Conservation (phyloP, 2,888 invertebrate species). For the Cryptosula pallasiana region DNA sequence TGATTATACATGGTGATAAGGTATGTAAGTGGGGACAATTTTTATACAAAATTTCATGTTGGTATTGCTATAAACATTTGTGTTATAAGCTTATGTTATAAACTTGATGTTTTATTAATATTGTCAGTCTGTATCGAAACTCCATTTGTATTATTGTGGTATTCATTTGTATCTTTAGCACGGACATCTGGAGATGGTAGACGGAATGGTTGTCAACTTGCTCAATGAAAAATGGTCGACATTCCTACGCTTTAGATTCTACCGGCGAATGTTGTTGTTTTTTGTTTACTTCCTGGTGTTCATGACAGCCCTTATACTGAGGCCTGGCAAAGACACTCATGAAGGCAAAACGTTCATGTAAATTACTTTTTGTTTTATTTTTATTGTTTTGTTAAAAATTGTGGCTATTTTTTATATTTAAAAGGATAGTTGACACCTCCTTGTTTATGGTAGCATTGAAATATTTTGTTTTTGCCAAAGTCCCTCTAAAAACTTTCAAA, state of each 20-base stretch:
- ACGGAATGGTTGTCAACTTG: constrained; percentile 87
- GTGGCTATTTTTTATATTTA: too few relatives aligned
- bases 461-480: too few relatives aligned
- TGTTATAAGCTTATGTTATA: neutral
- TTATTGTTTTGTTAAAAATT: too few relatives aligned
- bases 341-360: too few relatives aligned
- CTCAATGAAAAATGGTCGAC: constrained; percentile 96
- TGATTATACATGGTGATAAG: constrained; percentile 83
- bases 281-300: constrained; percentile 84
- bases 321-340: constrained; percentile 65
- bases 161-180: constrained; percentile 56
- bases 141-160: neutral
- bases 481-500: too few relatives aligned
- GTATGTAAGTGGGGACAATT: neutral
- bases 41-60: neutral
- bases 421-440: too few relatives aligned
- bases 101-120: neutral
- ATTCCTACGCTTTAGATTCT: constrained; percentile 78
- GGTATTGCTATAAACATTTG: neutral
- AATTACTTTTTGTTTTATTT: too few relatives aligned
- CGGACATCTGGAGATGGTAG: constrained; percentile 88
- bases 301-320: constrained; percentile 76
- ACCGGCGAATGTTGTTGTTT: constrained; percentile 84
- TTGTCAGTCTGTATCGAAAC: neutral
- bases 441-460: too few relatives aligned